phyloP scores from a whole-genome alignment of 1,140 invertebrate genomes.

The Zaprionus inermis region DNA sequence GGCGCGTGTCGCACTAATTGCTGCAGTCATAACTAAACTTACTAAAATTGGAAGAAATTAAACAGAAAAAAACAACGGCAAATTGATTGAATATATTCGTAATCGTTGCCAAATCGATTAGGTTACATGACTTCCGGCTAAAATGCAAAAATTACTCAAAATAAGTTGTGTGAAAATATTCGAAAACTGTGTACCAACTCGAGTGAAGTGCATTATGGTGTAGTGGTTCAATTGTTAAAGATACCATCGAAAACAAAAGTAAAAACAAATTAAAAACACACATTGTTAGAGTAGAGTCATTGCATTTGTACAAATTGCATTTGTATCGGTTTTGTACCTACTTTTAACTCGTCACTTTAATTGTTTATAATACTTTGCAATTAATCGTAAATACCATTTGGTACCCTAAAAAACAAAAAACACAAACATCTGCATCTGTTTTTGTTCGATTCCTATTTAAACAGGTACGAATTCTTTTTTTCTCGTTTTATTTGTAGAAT shows the following conservation, averaged over 20 bases:
- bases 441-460: conserved; percentile 52
- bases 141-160: not conserved
- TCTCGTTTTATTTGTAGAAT: conserved; percentile 28
- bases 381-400: conserved; percentile 17
- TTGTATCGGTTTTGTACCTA: conserved; percentile 17
- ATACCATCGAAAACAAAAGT: not conserved
- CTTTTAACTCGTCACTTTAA: conserved; percentile 13
- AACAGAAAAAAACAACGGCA: conserved; percentile 5
- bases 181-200: not conserved
- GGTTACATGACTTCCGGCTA: conserved; percentile 7
- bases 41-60: conserved; percentile 20
- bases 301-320: conserved; percentile 2
- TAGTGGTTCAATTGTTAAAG: not conserved
- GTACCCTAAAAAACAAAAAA: not conserved
- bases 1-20: conserved; percentile 60
- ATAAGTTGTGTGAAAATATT: not conserved
- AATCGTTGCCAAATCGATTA: conserved; percentile 24
- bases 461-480: conserved; percentile 51
- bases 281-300: not conserved
- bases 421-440: conserved; percentile 64
- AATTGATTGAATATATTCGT: conserved; percentile 18
- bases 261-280: not conserved
- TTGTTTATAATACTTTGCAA: conserved; percentile 53
- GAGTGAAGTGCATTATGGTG: not conserved
- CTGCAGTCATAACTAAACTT: conserved; percentile 37